Conservation (phyloP, 2,797 vertebrate species). For the Meriones psammophilus region DNA sequence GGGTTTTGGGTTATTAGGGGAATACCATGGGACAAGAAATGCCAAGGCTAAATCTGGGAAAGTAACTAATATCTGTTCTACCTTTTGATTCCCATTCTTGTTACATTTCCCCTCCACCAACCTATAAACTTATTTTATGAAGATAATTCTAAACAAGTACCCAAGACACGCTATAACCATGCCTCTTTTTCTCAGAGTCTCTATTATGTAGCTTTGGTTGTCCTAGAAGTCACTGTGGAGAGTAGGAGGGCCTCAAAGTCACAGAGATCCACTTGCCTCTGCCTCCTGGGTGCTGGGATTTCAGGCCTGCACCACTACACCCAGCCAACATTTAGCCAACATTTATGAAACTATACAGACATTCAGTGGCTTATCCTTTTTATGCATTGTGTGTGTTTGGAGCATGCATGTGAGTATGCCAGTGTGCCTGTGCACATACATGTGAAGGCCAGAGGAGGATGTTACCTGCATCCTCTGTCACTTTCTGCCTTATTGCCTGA, state of each 20-base stretch:
- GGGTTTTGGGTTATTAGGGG: not conserved
- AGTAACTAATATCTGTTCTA: not conserved
- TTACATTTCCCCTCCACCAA: not conserved
- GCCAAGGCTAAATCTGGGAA: not conserved
- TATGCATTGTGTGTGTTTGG: not conserved
- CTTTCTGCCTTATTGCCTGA: not conserved
- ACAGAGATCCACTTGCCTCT: not conserved
- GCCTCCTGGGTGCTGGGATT: not conserved
- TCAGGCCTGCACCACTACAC: not conserved
- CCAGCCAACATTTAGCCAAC: not conserved
- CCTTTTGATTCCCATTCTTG: not conserved
- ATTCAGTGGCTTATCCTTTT: not conserved
- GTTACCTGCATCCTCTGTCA: not conserved
- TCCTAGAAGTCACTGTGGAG: not conserved
- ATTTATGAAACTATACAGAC: not conserved
- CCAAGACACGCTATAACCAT: not conserved
- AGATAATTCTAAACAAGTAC: constrained; percentile 8
- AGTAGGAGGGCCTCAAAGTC: not conserved
- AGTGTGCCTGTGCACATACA: not conserved
- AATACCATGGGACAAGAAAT: not conserved
- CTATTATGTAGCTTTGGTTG: not conserved
- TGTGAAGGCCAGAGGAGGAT: not conserved
- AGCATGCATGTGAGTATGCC: not conserved
- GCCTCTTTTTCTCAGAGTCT: not conserved
- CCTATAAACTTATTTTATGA: not conserved